Evolutionary conservation across 2,113 vertebrate species (phyloP).

Genomic region (Phrynocephalus versicolor): DNA sequence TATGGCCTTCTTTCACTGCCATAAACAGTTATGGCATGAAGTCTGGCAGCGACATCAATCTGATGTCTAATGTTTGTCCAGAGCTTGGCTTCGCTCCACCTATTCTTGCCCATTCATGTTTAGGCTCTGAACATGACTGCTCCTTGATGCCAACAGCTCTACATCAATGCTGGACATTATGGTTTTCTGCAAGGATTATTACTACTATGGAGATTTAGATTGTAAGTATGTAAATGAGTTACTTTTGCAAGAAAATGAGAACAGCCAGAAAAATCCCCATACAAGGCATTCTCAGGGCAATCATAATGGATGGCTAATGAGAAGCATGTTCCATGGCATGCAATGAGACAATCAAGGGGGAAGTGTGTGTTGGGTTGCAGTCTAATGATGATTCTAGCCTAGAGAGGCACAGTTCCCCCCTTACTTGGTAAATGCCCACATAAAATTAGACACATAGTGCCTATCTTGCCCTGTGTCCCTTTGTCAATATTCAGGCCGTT

Average conservation of each 20-base stretch:
- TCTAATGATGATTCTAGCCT: too few relatives aligned
- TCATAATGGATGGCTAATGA: too few relatives aligned
- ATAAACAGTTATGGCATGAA: neutral
- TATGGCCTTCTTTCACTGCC: neutral
- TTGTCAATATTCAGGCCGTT: too few relatives aligned
- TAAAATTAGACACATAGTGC: too few relatives aligned
- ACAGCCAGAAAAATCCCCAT: too few relatives aligned
- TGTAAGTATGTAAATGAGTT: fast-evolving
- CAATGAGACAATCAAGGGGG: too few relatives aligned
- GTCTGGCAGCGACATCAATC: neutral
- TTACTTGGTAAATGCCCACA: too few relatives aligned
- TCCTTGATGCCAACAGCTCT: neutral
- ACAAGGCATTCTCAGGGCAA: neutral
- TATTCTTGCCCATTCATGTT: constrained; percentile 35
- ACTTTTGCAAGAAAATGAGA: neutral
- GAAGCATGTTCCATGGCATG: too few relatives aligned
- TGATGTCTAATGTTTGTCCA: constrained; percentile 16
- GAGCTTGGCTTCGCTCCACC: neutral
- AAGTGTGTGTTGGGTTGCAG: too few relatives aligned
- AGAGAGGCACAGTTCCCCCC: too few relatives aligned
- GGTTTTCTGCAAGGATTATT: neutral
- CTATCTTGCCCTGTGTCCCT: too few relatives aligned
- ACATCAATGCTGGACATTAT: neutral
- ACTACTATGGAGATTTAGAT: fast-evolving
- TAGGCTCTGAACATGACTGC: constrained; percentile 2